Base-by-base conservation (phyloP, 2,113 vertebrate genomes). In the Pedionomus torquatus region DNA sequence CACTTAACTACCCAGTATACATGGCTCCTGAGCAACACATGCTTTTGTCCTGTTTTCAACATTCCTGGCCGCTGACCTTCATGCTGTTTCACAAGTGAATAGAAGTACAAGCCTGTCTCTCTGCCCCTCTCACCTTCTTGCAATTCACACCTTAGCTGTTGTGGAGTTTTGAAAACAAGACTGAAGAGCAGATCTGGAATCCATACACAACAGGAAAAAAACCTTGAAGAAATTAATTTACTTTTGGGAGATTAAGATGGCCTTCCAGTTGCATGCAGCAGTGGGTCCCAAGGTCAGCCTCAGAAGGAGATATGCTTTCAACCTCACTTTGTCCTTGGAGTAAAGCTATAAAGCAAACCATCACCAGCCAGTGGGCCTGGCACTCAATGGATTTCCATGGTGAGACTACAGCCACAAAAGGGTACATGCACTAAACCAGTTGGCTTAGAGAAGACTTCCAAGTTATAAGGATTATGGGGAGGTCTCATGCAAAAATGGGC, bases 231-330 rank as follows among this genome's bases (percentile, higher is more conserved):
- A 76, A 11, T 33, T 6, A 39, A 60, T 51, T 70, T 52, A 60
- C 46, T 71, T 66, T 24, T 3, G 26, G 31, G 23, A 81, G 54
- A 84, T 8, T 21, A 81, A 55, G 37, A 21, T 17, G 31, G 23
- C n/a, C 17, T 49, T 69, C 31, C 54, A 41, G 25, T n/a, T 54
- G 14, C 0, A 0, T n/a, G 43, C 1, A 1, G 55, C 48, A 61
- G 6, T 8, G 7, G 24, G 17, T 66, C 58, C 26, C 13, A n/a
- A 65, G 16, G 44, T 49, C n/a, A 61, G 1, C 15, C 3, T 17
- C 16, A 71, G 30, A 37, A 70, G 13, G 9, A 57, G 39, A 66
- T 60, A 11, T 5, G 17, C 23, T 20, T 71, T 65, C 44, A 60
- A 21, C 15, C 44, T 77, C 16, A 71, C 16, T 25, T 37, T 41